Conservation (phyloP, 2,888 invertebrate species). For the Drosophila pseudotalamancana region DNA sequence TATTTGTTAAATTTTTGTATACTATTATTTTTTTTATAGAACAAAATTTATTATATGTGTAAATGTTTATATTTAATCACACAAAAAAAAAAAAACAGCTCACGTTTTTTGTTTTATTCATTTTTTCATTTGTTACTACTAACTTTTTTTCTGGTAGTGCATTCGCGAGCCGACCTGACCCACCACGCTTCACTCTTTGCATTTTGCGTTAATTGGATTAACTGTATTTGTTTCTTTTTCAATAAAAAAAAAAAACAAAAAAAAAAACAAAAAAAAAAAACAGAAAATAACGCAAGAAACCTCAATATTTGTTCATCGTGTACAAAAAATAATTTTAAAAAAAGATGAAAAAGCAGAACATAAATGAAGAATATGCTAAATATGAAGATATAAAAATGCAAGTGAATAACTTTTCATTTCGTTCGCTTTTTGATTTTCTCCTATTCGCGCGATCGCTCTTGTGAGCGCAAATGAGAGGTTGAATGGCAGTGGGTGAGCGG, state of each 20-base stretch:
- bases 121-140: neutral
- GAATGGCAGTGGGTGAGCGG: slow-evolving; percentile 9
- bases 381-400: slow-evolving; percentile 54
- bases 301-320: slow-evolving; percentile 55
- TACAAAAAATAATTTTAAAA: slow-evolving; percentile 10
- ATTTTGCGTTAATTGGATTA: slow-evolving; percentile 74
- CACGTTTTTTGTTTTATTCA: neutral
- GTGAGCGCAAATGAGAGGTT: neutral
- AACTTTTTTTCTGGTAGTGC: slow-evolving; percentile 17
- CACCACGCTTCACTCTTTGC: slow-evolving; percentile 19
- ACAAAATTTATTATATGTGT: no score
- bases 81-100: neutral
- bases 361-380: slow-evolving; percentile 47
- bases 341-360: slow-evolving; percentile 3
- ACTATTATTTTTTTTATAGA: no score
- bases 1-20: no score
- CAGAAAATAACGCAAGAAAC: slow-evolving; percentile 51
- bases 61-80: no score
- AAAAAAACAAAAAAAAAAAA: slow-evolving; percentile 1
- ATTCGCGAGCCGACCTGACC: slow-evolving; percentile 30
- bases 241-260: slow-evolving; percentile 26
- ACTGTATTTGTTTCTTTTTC: slow-evolving; percentile 65
- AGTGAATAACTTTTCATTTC: slow-evolving; percentile 60
- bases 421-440: slow-evolving; percentile 20
- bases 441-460: slow-evolving; percentile 33